Conservation (phyloP, 1,140 invertebrate genomes). For the Neotoxoptera formosana region DNA sequence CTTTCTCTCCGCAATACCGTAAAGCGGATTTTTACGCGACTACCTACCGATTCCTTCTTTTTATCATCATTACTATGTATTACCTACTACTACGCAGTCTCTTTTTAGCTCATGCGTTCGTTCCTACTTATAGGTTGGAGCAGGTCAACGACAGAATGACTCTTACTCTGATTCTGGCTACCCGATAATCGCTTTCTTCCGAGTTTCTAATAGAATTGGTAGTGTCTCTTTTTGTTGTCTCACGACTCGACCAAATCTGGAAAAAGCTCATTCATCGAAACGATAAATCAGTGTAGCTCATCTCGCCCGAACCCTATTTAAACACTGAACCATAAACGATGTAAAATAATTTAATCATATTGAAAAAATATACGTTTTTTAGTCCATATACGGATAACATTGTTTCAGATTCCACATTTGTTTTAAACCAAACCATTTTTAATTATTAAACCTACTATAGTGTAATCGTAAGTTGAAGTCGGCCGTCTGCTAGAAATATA, state of each 20-base stretch:
- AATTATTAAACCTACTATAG: neutral
- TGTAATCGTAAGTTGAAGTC: neutral
- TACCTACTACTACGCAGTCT: neutral
- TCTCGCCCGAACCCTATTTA: neutral
- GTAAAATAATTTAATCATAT: neutral
- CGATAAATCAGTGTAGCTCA: neutral
- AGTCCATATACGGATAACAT: neutral
- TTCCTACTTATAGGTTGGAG: slow-evolving; percentile 25
- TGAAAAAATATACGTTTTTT: too few species aligned
- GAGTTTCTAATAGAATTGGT: neutral
- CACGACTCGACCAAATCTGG: neutral
- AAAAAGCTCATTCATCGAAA: neutral
- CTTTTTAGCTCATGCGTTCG: neutral
- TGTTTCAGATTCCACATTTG: neutral
- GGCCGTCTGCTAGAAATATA: neutral
- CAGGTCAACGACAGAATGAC: slow-evolving; percentile 51
- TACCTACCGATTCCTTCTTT: neutral
- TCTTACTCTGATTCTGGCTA: slow-evolving; percentile 32
- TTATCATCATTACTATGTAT: neutral
- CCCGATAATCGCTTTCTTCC: neutral
- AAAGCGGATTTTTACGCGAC: slow-evolving; percentile 18
- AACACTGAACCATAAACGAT: neutral
- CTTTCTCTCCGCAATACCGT: slow-evolving; percentile 37
- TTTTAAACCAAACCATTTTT: neutral
- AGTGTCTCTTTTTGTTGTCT: neutral